A percentile compares a stretch with the other conserved stretches of the same genome.
These are phyloP conservation scores for Athripsodes cinereus DNA, from an alignment of 2,888 invertebrate species.

Conservation along the genomic window DNA sequence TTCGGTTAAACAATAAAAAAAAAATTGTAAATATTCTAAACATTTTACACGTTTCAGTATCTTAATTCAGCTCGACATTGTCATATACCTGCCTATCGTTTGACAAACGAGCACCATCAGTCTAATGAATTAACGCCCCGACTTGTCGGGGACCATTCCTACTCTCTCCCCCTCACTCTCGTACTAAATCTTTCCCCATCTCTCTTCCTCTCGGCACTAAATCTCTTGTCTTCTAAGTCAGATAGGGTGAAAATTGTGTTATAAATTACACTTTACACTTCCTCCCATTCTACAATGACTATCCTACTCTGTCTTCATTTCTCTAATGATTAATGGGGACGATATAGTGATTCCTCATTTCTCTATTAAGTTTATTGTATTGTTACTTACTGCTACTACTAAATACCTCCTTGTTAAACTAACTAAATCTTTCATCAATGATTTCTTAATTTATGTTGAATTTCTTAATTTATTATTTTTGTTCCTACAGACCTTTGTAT, in stretches of 20 bases:
- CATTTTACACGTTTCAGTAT: no score
- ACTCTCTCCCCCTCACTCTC: conserved; percentile 10
- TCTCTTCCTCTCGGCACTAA: not conserved
- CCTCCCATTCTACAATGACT: not conserved
- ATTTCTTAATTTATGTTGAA: conserved; percentile 4
- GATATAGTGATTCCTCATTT: conserved; percentile 11
- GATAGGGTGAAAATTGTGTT: conserved; percentile 19
- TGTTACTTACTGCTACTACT: no score
- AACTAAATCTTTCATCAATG: not conserved
- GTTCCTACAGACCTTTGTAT: no score
- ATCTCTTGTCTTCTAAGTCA: conserved; percentile 3
- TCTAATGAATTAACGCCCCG: conserved; percentile 21
- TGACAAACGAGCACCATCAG: conserved; percentile 21
- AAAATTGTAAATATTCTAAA: no score
- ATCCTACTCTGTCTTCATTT: conserved; percentile 15
- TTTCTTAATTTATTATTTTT: not conserved
- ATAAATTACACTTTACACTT: conserved; percentile 18
- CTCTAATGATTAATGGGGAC: conserved; percentile 14
- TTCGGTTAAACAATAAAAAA: no score
- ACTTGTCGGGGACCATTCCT: conserved; percentile 17
- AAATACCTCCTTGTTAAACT: no score
- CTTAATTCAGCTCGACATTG: not conserved
- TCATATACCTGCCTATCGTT: conserved; percentile 1
- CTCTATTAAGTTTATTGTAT: no score
- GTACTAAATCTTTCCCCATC: not conserved